Conservation (phyloP, 2,113 vertebrate species). For the Aphyosemion australe region DNA sequence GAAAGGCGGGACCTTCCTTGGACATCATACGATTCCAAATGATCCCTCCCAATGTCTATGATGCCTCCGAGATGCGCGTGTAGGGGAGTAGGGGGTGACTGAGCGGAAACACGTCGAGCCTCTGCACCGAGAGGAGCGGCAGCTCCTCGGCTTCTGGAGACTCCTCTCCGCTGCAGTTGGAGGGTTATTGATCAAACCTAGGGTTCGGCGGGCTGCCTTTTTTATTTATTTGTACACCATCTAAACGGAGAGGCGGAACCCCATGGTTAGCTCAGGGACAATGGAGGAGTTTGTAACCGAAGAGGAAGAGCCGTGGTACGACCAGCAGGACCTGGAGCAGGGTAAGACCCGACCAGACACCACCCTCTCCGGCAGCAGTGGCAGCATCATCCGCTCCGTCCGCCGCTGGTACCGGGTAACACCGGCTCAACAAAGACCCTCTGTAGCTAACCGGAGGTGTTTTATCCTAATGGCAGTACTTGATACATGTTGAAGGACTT, state of each 20-base stretch:
- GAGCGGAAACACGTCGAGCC: conserved; percentile 5
- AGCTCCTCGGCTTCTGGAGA: too few species aligned
- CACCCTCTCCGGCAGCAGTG: conserved; percentile 9
- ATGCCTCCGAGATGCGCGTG: neutral
- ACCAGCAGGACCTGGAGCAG: conserved; percentile 96
- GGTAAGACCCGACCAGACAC: conserved; percentile 77
- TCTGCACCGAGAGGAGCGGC: neutral
- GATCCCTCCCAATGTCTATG: too few species aligned
- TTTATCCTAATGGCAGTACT: neutral
- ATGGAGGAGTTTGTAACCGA: conserved; percentile 95
- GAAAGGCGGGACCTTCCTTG: too few species aligned
- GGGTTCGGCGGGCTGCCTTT: too few species aligned
- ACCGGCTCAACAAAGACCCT: conserved; percentile 52
- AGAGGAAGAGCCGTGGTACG: conserved; percentile 97
- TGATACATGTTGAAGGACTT: too few species aligned
- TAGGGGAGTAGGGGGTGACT: conserved; percentile 48
- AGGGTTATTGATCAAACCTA: neutral
- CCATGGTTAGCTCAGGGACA: conserved; percentile 82
- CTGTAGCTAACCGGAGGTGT: neutral
- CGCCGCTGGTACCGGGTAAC: conserved; percentile 37
- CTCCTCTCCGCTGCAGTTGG: neutral
- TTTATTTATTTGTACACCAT: too few species aligned
- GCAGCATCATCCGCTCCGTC: conserved; percentile 45
- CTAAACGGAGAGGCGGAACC: neutral
- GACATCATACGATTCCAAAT: too few species aligned